A percentile compares a stretch with the other conserved stretches of the same genome.
These are phyloP conservation scores for Trichogramma pretiosum DNA, from an alignment of 1,140 invertebrate species.

Conservation along the genomic window DNA sequence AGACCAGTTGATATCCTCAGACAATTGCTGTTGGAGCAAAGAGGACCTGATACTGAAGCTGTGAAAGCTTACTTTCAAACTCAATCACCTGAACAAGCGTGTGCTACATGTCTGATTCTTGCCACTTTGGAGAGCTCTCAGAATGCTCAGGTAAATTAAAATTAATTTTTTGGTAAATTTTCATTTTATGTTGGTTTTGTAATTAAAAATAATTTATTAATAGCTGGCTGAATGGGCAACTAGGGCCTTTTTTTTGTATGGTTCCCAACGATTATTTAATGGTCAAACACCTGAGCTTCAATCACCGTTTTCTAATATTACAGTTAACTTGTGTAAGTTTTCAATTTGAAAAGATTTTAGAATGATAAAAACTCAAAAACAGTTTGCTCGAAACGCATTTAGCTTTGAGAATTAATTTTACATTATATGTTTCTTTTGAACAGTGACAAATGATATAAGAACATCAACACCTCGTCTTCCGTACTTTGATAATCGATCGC, in stretches of 20 bases:
- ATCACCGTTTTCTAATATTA: slow-evolving; percentile 20
- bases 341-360: slow-evolving; percentile 1
- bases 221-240: slow-evolving; percentile 76
- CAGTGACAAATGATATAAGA: slow-evolving; percentile 24
- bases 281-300: slow-evolving; percentile 25
- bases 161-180: slow-evolving; percentile 2
- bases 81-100: slow-evolving; percentile 77
- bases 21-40: slow-evolving; percentile 69
- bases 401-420: neutral
- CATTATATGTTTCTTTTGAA: neutral
- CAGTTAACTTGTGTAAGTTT: slow-evolving; percentile 18
- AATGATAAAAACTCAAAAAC: neutral
- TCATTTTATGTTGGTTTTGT: neutral
- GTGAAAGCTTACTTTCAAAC: slow-evolving; percentile 79
- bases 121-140: slow-evolving; percentile 64
- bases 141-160: slow-evolving; percentile 53
- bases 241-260: slow-evolving; percentile 86
- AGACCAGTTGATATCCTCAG: slow-evolving; percentile 78
- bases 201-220: slow-evolving; percentile 12
- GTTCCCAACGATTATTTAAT: slow-evolving; percentile 54
- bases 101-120: slow-evolving; percentile 77
- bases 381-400: neutral
- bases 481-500: slow-evolving; percentile 25
- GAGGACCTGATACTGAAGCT: slow-evolving; percentile 74
- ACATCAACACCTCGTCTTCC: slow-evolving; percentile 37